Conservation (phyloP, 2,888 invertebrate genomes). For the Cantharis nigra region DNA sequence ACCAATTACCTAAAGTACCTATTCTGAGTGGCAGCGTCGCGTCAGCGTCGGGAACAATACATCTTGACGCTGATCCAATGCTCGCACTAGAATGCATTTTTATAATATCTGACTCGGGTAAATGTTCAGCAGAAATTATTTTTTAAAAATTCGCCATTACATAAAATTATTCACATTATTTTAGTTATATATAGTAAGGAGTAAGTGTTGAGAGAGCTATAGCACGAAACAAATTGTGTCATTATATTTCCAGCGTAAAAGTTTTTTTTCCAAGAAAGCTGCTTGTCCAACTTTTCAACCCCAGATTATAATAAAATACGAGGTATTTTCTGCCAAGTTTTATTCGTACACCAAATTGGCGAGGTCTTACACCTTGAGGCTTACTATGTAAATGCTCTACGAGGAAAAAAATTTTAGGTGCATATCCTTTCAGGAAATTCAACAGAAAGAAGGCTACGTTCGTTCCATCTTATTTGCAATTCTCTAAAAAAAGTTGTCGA, state of each 20-base stretch:
- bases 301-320: not conserved
- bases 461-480: not conserved
- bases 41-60: too few species aligned
- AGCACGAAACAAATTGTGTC: not conserved
- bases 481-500: not conserved
- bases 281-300: not conserved
- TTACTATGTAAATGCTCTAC: not conserved
- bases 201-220: not conserved
- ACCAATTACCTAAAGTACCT: not conserved
- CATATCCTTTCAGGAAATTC: not conserved
- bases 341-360: not conserved
- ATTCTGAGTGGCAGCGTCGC: not conserved
- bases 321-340: not conserved
- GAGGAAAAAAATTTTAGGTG: not conserved
- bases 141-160: too few species aligned
- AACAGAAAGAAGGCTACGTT: not conserved
- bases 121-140: too few species aligned
- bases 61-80: too few species aligned
- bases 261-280: not conserved
- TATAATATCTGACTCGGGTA: too few species aligned
- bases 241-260: not conserved
- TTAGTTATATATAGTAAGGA: too few species aligned
- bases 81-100: too few species aligned
- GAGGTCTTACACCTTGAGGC: not conserved
- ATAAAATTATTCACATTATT: too few species aligned